Conservation (phyloP, 2,888 invertebrate species). For the Trisateles emortualis region DNA sequence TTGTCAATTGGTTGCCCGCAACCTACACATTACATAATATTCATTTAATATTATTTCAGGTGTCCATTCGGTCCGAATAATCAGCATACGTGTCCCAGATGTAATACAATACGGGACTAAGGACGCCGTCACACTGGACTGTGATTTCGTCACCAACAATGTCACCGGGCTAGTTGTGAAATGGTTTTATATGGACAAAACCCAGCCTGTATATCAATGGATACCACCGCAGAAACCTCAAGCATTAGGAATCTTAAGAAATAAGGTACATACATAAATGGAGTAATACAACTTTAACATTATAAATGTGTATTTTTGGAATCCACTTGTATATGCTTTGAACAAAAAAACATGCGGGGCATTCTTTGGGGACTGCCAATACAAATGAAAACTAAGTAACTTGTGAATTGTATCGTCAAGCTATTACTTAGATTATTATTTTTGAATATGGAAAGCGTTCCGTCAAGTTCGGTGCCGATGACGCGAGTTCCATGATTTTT, state of each 20-base stretch:
- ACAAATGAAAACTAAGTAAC: too few species aligned
- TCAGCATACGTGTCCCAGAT: conserved; percentile 87
- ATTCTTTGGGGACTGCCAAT: too few species aligned
- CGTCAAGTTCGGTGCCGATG: too few species aligned
- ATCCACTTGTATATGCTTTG: too few species aligned
- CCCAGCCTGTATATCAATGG: conserved; percentile 93
- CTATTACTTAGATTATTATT: too few species aligned
- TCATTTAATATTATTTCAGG: conserved; percentile 63
- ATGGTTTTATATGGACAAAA: conserved; percentile 90
- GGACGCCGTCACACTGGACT: conserved; percentile 89
- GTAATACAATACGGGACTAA: conserved; percentile 87
- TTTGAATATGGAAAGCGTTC: too few species aligned
- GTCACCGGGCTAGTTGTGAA: conserved; percentile 91
- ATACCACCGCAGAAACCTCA: conserved; percentile 90
- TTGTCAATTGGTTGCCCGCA: too few species aligned
- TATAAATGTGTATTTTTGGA: too few species aligned
- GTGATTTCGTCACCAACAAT: conserved; percentile 89
- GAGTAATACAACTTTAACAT: too few species aligned
- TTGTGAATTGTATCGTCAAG: too few species aligned
- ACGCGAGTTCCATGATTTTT: too few species aligned
- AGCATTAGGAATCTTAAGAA: conserved; percentile 85
- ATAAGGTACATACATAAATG: conserved; percentile 67
- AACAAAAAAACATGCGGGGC: too few species aligned
- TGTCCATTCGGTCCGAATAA: conserved; percentile 87
- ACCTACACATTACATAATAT: neutral